These are phyloP conservation scores for Drepana arcuata DNA, from an alignment of 1,140 invertebrate species.

Conservation along the genomic window DNA sequence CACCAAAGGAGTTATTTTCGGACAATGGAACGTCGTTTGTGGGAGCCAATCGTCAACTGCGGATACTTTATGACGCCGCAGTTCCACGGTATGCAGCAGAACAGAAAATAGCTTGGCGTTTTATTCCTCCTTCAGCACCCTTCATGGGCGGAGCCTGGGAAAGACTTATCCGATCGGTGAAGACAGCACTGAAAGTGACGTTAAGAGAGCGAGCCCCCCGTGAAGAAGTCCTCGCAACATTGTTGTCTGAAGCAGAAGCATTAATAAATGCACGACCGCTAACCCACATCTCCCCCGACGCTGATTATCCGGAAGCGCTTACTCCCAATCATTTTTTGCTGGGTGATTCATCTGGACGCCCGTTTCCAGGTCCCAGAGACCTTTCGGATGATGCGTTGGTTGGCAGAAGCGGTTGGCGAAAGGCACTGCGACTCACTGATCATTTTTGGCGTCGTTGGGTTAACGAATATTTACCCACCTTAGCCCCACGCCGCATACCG, in stretches of 20 bases:
- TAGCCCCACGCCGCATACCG: background rate
- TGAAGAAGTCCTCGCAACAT: conserved; percentile 17
- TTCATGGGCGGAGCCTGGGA: conserved; percentile 30
- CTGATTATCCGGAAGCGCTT: conserved; percentile 17
- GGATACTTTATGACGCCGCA: conserved; percentile 1
- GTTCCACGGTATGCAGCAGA: conserved; percentile 2
- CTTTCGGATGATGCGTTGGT: background rate
- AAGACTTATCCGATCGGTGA: conserved; percentile 19
- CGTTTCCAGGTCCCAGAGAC: background rate
- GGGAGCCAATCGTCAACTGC: conserved; percentile 25
- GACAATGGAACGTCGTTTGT: conserved; percentile 50
- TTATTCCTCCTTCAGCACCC: conserved; percentile 22
- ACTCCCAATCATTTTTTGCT: conserved; percentile 39
- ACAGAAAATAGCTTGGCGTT: conserved; percentile 12
- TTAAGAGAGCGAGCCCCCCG: conserved; percentile 12
- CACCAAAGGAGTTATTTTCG: conserved; percentile 20
- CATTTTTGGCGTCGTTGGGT: background rate
- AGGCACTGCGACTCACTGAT: background rate
- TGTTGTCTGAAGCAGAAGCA: conserved; percentile 15
- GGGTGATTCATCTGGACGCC: conserved; percentile 7
- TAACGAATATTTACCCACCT: background rate
- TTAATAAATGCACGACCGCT: conserved; percentile 14
- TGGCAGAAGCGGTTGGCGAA: background rate
- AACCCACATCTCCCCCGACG: conserved; percentile 9
- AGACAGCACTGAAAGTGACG: conserved; percentile 10